A percentile compares a stretch with the other conserved stretches of the same genome.
These are phyloP conservation scores for Lampris incognitus DNA, from an alignment of 2,113 vertebrate genomes.

Conservation along the genomic window DNA sequence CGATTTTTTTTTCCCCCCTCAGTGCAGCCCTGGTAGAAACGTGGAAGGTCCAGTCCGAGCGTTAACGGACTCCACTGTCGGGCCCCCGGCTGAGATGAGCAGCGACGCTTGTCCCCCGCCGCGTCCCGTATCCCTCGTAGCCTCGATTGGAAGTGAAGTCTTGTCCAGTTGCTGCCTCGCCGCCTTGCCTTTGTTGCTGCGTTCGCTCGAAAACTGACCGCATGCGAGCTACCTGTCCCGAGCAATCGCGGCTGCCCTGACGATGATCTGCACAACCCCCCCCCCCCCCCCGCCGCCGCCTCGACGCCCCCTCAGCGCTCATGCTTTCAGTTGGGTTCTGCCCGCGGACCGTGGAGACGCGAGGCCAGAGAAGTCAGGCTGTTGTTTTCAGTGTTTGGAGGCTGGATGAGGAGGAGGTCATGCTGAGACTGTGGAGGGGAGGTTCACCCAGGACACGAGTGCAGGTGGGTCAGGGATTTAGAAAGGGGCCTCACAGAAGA, in stretches of 20 bases:
- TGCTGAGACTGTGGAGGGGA: too few species aligned
- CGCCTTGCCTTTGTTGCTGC: slow-evolving; percentile 36
- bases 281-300: neutral
- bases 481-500: neutral
- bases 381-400: too few species aligned
- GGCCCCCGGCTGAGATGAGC: slow-evolving; percentile 61
- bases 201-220: slow-evolving; percentile 24
- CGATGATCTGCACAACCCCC: neutral
- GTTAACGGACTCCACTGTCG: slow-evolving; percentile 67
- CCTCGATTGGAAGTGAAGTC: slow-evolving; percentile 72
- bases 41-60: slow-evolving; percentile 51
- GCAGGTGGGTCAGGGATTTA: too few species aligned
- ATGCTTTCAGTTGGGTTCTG: neutral
- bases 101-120: slow-evolving; percentile 77
- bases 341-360: neutral
- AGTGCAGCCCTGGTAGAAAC: slow-evolving; percentile 1
- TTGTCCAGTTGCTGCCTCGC: slow-evolving; percentile 58
- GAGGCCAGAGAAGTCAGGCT: too few species aligned
- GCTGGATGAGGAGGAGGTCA: too few species aligned
- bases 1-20: slow-evolving; percentile 20
- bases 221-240: slow-evolving; percentile 42
- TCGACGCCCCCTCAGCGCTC: slow-evolving; percentile 23
- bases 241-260: neutral
- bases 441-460: too few species aligned
- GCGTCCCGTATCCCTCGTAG: slow-evolving; percentile 40